These are phyloP conservation scores for Pterocles burchelli DNA, from an alignment of 2,113 vertebrate species.

Conservation along the genomic window DNA sequence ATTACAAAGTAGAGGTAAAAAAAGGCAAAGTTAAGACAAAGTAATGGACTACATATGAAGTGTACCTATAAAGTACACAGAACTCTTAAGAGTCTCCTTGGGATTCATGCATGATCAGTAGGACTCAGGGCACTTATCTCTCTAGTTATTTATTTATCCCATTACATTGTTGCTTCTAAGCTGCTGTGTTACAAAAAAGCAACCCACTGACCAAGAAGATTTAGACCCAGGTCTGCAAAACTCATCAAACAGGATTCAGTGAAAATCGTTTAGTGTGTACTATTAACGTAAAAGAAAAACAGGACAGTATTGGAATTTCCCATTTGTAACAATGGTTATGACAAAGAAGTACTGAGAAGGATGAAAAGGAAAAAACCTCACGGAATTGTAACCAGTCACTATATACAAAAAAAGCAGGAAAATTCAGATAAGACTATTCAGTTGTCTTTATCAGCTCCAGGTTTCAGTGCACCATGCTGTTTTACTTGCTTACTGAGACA, in stretches of 20 bases:
- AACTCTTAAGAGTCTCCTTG: not conserved
- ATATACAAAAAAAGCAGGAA: not conserved
- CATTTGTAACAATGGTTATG: not conserved
- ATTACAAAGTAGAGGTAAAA: not conserved
- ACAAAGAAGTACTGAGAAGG: not conserved
- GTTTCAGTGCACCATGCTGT: not conserved
- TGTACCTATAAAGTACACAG: not conserved
- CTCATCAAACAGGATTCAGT: not conserved
- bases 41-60: not conserved
- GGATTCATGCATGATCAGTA: not conserved
- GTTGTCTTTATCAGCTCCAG: not conserved
- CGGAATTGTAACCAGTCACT: accelerated
- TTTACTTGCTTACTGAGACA: not conserved
- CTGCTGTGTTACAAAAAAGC: not conserved
- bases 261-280: not conserved
- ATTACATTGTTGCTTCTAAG: not conserved
- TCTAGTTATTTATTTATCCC: not conserved
- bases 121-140: not conserved
- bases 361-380: not conserved
- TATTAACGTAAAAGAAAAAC: not conserved
- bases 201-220: not conserved
- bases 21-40: not conserved
- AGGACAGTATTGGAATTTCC: not conserved
- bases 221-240: not conserved
- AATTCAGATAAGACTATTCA: not conserved